Base-by-base conservation (phyloP, 2,113 vertebrate species). In the Siniperca knerii region DNA sequence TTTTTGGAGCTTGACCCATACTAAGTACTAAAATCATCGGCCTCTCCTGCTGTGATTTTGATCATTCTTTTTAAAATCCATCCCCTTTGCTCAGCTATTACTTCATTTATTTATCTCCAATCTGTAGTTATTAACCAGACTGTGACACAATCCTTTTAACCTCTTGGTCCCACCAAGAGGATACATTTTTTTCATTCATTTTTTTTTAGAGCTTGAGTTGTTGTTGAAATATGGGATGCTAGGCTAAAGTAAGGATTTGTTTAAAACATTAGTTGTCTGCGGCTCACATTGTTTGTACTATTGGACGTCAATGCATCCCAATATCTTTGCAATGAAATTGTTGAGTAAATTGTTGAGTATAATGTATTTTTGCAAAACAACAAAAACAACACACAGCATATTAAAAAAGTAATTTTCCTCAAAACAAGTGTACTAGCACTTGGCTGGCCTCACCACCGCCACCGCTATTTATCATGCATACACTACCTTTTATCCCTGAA, bases 401-500 rank as follows among this genome's bases (percentile, higher is more conserved):
- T 35, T 15, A 0, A 37, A 61, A 57, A 37, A 29, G 7, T 4
- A 20, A 62, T n/a, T 20, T 20, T 58, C 4, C 7, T 21, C 12
- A 55, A 64, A 16, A 7, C 33, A 54, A 72, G 33, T 16, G n/a
- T 29, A 1, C 10, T 67, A 52, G 18, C 25, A 37, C 15, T 25
- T 0, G 4, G 7, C 48, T 57, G 54, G 29, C 13, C 25, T 42
- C 55, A 3, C 9, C 5, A 0, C 23, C 29, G 29, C 29, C 69
- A 82, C 48, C 58, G 55, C 35, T 65, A 8, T 35, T 79, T 64
- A 37, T 70, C 61, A 73, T 67, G 42, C 61, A 77, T 40, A 70
- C 44, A 23, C 40, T 62, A 48, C 60, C 25, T 64, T 69, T 16
- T 40, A 78, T 57, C 57, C 25, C 69, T 71, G 48, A 57, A 82